Conservation (phyloP, 2,797 vertebrate species). For the Acanthurus lineatus region DNA sequence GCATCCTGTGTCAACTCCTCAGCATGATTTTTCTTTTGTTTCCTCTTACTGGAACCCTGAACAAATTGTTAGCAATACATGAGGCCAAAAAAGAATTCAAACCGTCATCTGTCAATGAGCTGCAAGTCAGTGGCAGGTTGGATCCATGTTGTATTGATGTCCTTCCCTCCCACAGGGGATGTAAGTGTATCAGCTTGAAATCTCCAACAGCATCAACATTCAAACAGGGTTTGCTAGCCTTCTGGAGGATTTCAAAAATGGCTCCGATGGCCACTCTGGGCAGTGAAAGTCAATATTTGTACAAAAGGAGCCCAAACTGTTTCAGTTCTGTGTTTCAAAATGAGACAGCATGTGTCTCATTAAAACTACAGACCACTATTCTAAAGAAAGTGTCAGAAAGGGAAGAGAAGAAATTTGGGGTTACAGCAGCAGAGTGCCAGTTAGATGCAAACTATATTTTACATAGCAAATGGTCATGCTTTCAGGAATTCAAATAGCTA, state of each 20-base stretch:
- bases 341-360: conserved; percentile 29
- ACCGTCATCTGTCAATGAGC: conserved; percentile 29
- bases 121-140: conserved; percentile 20
- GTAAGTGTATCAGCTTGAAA: conserved; percentile 45
- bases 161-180: conserved; percentile 25
- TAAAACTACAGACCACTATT: conserved; percentile 37
- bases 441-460: conserved; percentile 18
- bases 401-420: conserved; percentile 6
- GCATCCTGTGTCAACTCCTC: neutral
- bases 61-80: conserved; percentile 1
- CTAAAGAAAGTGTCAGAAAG: neutral
- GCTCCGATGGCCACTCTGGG: conserved; percentile 20
- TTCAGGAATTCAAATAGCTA: conserved; percentile 12
- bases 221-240: conserved; percentile 40
- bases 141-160: conserved; percentile 51
- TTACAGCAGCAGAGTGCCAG: neutral
- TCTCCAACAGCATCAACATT: conserved; percentile 47
- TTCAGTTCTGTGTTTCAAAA: conserved; percentile 24
- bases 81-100: conserved; percentile 15
- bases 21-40: neutral
- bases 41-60: neutral
- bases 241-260: conserved; percentile 34
- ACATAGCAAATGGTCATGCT: neutral
- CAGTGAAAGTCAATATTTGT: conserved; percentile 50
- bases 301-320: conserved; percentile 27